Base-by-base conservation (phyloP, 2,888 invertebrate genomes). In the Brachylomia viminalis region DNA sequence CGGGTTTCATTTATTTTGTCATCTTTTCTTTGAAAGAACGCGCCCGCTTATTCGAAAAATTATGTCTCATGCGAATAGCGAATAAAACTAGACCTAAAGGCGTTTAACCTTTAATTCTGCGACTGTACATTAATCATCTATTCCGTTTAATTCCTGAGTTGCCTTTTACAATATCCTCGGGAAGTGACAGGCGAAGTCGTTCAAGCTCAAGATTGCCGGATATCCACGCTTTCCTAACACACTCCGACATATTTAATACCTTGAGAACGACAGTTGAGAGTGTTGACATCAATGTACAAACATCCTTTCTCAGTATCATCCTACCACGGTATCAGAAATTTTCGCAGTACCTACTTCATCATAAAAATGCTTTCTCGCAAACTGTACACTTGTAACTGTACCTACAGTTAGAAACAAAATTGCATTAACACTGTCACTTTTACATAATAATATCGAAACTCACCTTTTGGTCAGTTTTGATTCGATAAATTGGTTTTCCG, bases 261-360 rank as follows among this genome's bases (percentile, higher is more conserved):
- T 30, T 82, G 80, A 66, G 84, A 80, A 69, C 58, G 65, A 27
- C 30, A 2, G 20, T 66, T 58, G 71, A 76, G 38, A 80, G 77
- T 65, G 38, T 65, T 45, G 2, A 72, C 42, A n/a, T 42, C 10
- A 45, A 67, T 49, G 54, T 33, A 11, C 1, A 17, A 1, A 49
- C 33, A 70, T 70, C 42, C 70, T 77, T 83, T 15, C 54, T 77
- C 38, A 20, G 7, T 65, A 42, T 6, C 38, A 38, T 45, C 1
- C 0, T 30, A 15, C 20, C 10, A 23, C 2, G 13, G 10, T n/a
- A 11, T 3, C 33, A 15, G 7, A 62, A 8, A 33, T 33, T 45
- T 33, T n/a, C 13, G 5, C 67, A 17, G 3, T 0, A 45, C 2
- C 0, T 20, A 33, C 6, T 15, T 5, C 38, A 67, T 1, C 13